Evolutionary conservation across 2,113 vertebrate genomes (phyloP).

Genomic region (Pyxicephalus adspersus): DNA sequence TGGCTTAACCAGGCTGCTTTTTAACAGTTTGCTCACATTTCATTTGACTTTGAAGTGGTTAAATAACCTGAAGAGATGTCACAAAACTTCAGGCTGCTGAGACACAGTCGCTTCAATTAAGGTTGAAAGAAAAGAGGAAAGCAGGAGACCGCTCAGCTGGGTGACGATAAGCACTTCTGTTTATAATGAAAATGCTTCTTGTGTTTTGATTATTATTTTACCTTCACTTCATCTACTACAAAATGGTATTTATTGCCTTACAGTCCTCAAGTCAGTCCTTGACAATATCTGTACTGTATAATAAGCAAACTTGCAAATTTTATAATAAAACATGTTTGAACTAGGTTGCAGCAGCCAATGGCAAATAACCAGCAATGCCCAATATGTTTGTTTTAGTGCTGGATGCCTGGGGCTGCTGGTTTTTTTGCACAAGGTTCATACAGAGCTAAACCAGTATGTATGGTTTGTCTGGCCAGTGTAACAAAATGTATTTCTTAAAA

Average conservation of each 20-base stretch:
- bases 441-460: too few relatives aligned
- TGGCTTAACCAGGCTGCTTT: slow-evolving; percentile 2
- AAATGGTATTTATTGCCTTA: neutral
- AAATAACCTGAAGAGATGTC: slow-evolving; percentile 46
- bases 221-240: neutral
- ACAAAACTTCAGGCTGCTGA: slow-evolving; percentile 23
- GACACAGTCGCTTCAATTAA: neutral
- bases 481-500: too few relatives aligned
- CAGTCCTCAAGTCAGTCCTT: too few relatives aligned
- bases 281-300: too few relatives aligned
- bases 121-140: neutral
- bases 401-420: too few relatives aligned
- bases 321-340: too few relatives aligned
- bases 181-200: neutral
- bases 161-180: neutral
- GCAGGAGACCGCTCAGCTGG: neutral
- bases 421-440: too few relatives aligned
- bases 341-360: too few relatives aligned
- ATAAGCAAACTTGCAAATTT: too few relatives aligned
- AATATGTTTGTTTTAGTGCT: too few relatives aligned
- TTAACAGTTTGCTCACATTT: slow-evolving; percentile 44
- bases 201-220: slow-evolving; percentile 7
- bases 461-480: too few relatives aligned
- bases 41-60: slow-evolving; percentile 44
- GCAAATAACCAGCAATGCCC: too few relatives aligned